Evolutionary conservation across 2,113 vertebrate genomes (phyloP).

Genomic region (Pelodiscus sinensis): DNA sequence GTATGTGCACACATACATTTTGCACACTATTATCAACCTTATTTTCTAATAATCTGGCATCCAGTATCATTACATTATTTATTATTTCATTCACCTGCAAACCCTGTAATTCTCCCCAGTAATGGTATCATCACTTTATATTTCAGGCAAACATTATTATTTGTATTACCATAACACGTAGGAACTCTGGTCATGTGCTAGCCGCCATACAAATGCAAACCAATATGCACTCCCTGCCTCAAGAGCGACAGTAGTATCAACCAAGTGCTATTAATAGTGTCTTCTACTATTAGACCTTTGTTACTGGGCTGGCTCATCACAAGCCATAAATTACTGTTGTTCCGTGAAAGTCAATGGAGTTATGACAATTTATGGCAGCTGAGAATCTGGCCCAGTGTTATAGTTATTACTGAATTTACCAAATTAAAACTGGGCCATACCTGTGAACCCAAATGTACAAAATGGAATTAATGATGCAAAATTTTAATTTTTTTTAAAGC

Average conservation of each 20-base stretch:
- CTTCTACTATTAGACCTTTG: neutral
- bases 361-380: accelerated
- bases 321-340: neutral
- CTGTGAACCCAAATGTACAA: neutral
- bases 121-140: neutral
- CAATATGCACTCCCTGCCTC: neutral
- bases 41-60: neutral
- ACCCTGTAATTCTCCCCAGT: neutral
- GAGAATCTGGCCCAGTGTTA: neutral
- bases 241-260: neutral
- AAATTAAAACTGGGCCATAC: accelerated
- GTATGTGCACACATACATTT: neutral
- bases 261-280: neutral
- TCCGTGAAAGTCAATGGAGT: neutral
- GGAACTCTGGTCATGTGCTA: neutral
- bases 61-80: neutral
- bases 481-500: neutral
- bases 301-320: neutral
- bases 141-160: neutral
- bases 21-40: neutral
- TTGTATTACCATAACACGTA: neutral
- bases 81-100: neutral
- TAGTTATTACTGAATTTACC: neutral
- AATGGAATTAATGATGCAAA: neutral
- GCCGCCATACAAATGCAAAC: neutral